Evolutionary conservation across 2,888 invertebrate genomes (phyloP), one percentile per base, ranked within the genome.

Genomic region (Drosophila kuntzei): DNA sequence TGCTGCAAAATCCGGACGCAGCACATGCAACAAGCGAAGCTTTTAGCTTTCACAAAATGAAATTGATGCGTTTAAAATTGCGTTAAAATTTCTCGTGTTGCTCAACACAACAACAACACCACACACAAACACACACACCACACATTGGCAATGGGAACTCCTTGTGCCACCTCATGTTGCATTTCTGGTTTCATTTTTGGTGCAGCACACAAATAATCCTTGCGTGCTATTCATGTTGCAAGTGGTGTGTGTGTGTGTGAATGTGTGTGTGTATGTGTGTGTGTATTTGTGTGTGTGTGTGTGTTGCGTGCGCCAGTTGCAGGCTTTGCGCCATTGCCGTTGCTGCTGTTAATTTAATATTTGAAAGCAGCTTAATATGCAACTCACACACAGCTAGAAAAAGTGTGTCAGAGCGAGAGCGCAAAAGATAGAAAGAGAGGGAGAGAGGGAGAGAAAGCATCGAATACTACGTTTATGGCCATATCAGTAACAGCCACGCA

Each of bases 41-140:
- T 87, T 84, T 87, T 75, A 80, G 81, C 72, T 71, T 70, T 58
- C 61, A 69, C 71, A 87, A 84, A 87, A 80, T 78, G 74, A 86
- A 89, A 87, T 87, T 85, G 86, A 89, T 89, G 87, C 80, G 82
- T 87, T 89, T 87, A 73, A 87, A 89, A 89, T 85, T 87, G 89
- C 82, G 81, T 81, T 84, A 76, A 88, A 71, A 79, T 79, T 71
- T 64, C 68, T 76, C 62, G 55, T 76, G 80, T 63, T 64, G 41
- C 79, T 41, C 60, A 61, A 34, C 29, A 39, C 44, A 46, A 8
- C n/a, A 29, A 50, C 44, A 59, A n/a, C n/a, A n/a, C n/a, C 27
- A 37, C 51, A 32, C 32, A 47, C 32, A 46, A 12, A 37, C 50
- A 12, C 51, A 57, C 9, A 27, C 46, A 37, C n/a, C 63, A 37